Evolutionary conservation across 2,888 invertebrate genomes (phyloP).

Genomic region (Eristalis pertinax): DNA sequence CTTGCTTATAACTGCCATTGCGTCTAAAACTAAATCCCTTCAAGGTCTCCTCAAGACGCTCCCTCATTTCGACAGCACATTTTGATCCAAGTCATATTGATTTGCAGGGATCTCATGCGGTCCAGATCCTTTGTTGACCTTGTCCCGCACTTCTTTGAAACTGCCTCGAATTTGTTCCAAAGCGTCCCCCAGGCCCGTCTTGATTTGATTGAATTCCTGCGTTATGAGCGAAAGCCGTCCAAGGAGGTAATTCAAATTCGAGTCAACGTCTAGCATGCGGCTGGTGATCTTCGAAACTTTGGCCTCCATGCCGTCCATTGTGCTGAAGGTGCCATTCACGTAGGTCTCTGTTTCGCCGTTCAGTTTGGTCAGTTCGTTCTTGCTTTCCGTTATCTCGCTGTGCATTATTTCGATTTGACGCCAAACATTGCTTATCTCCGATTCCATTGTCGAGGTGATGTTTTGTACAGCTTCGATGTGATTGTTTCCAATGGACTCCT

Average conservation of each 20-base stretch:
- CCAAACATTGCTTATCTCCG: slow-evolving; percentile 93
- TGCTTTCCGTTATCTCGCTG: slow-evolving; percentile 89
- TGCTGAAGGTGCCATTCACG: slow-evolving; percentile 89
- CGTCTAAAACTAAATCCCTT: not conserved
- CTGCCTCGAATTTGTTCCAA: slow-evolving; percentile 87
- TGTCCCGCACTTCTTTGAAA: slow-evolving; percentile 85
- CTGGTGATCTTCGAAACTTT: slow-evolving; percentile 90
- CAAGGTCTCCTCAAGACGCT: slow-evolving; percentile 38
- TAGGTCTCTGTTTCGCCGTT: slow-evolving; percentile 89
- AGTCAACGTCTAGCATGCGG: slow-evolving; percentile 89
- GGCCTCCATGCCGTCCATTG: slow-evolving; percentile 90
- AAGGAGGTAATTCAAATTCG: slow-evolving; percentile 90
- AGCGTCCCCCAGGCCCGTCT: slow-evolving; percentile 87
- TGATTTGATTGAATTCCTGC: slow-evolving; percentile 92
- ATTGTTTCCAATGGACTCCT: slow-evolving; percentile 86
- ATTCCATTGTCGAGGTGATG: slow-evolving; percentile 89
- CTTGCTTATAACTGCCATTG: slow-evolving; percentile 9
- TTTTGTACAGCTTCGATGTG: slow-evolving; percentile 88
- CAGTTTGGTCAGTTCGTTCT: slow-evolving; percentile 88
- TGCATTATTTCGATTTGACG: slow-evolving; percentile 94
- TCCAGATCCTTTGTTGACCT: slow-evolving; percentile 83
- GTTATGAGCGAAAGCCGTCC: slow-evolving; percentile 90
- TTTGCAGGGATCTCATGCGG: slow-evolving; percentile 83
- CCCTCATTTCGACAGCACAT: slow-evolving; percentile 78
- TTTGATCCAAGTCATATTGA: slow-evolving; percentile 79